Evolutionary conservation across 2,113 vertebrate species (phyloP).

Genomic region (Hepsetus odoe): DNA sequence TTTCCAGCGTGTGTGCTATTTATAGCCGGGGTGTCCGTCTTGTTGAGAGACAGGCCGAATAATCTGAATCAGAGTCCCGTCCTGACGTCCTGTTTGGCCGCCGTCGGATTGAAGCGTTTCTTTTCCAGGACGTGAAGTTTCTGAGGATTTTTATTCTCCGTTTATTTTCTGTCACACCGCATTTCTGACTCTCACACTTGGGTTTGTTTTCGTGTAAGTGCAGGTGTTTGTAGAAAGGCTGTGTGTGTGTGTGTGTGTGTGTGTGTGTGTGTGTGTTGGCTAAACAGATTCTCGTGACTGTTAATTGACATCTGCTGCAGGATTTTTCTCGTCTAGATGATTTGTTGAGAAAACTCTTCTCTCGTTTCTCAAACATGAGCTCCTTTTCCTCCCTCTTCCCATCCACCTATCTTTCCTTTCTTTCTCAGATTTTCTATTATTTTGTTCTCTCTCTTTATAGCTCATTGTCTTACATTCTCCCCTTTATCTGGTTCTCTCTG

Average conservation of each 20-base stretch:
- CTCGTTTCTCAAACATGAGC: no score
- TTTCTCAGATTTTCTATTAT: no score
- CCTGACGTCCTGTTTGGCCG: not conserved
- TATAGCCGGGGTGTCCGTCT: not conserved
- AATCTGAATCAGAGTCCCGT: not conserved
- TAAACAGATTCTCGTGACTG: not conserved
- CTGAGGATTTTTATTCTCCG: slow-evolving; percentile 55
- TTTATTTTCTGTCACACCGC: slow-evolving; percentile 67
- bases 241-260: not conserved
- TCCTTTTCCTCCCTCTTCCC: no score
- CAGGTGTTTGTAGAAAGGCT: slow-evolving; percentile 28
- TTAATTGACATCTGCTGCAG: slow-evolving; percentile 33
- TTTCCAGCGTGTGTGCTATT: not conserved
- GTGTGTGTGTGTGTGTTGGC: not conserved
- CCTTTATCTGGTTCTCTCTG: no score
- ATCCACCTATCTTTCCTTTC: no score
- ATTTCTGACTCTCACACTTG: slow-evolving; percentile 57
- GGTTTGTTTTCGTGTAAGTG: slow-evolving; percentile 60
- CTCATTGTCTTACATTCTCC: no score
- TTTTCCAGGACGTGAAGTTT: slow-evolving; percentile 54
- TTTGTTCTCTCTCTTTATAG: no score
- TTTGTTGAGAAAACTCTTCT: no score
- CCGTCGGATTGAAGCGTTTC: slow-evolving; percentile 58
- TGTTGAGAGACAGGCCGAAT: not conserved
- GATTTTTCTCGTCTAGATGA: no score